Conservation (phyloP, 2,797 vertebrate species). For the Silurus aristotelis region DNA sequence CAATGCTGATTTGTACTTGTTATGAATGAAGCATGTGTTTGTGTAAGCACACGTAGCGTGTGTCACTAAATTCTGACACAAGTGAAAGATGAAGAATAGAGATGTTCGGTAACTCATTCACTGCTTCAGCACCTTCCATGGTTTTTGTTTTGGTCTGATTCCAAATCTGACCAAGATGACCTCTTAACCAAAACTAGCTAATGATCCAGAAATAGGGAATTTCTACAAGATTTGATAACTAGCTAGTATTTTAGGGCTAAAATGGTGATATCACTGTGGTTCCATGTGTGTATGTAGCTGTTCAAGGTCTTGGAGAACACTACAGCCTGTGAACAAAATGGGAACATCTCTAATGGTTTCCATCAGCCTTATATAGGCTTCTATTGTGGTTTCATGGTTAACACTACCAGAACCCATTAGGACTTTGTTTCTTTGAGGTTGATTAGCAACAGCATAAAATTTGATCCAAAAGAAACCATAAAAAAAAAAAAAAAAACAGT, state of each 20-base stretch:
- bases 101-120: background rate
- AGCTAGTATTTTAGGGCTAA: background rate
- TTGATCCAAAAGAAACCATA: background rate
- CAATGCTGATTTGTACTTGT: background rate
- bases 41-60: background rate
- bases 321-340: background rate
- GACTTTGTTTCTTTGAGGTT: background rate
- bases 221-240: background rate
- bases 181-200: background rate
- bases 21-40: background rate
- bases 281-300: background rate
- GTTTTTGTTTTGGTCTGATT: background rate
- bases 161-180: background rate
- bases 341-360: background rate
- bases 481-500: background rate
- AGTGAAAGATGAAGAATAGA: background rate
- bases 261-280: background rate
- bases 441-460: background rate
- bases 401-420: background rate
- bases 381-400: background rate
- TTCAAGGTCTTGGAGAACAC: background rate
- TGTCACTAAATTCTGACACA: background rate
- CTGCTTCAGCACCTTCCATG: too few relatives aligned
- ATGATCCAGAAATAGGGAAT: background rate
- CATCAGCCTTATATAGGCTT: background rate